Evolutionary conservation across 2,113 vertebrate species (phyloP).

Genomic region (Stigmatopora argus): DNA sequence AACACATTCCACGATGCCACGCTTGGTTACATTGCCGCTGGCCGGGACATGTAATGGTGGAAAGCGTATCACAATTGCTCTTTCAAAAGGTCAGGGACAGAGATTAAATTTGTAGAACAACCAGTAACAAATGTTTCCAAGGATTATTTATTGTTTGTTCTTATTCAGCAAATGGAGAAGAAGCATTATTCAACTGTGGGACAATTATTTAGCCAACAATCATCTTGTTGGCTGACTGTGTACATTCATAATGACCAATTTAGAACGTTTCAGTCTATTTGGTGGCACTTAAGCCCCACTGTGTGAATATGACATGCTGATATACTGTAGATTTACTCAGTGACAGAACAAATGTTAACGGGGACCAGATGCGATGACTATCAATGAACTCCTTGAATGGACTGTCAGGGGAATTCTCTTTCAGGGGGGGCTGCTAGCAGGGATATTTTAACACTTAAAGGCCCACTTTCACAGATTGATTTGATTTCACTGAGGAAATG

Average conservation of each 20-base stretch:
- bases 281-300: slow-evolving; percentile 8
- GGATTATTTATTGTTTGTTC: slow-evolving; percentile 12
- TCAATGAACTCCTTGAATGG: too few relatives aligned
- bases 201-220: slow-evolving; percentile 17
- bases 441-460: too few relatives aligned
- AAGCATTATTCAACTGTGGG: slow-evolving; percentile 10
- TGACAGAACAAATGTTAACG: too few relatives aligned
- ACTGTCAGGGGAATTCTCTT: too few relatives aligned
- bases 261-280: slow-evolving; percentile 4
- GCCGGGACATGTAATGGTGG: background rate
- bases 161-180: slow-evolving; percentile 4
- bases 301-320: slow-evolving; percentile 12
- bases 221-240: slow-evolving; percentile 29
- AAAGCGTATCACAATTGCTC: slow-evolving; percentile 14
- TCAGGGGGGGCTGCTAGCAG: too few relatives aligned
- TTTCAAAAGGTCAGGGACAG: slow-evolving; percentile 14
- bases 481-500: too few relatives aligned
- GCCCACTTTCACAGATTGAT: too few relatives aligned
- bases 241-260: slow-evolving; percentile 30
- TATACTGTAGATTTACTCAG: slow-evolving; percentile 10
- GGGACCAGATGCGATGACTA: too few relatives aligned
- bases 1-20: slow-evolving; percentile 12
- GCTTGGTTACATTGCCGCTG: slow-evolving; percentile 12
- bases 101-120: background rate
- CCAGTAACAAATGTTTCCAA: background rate